Evolutionary conservation across 2,888 invertebrate species (phyloP), one percentile per base, ranked within the genome.

Genomic region (Andricus curvator): DNA sequence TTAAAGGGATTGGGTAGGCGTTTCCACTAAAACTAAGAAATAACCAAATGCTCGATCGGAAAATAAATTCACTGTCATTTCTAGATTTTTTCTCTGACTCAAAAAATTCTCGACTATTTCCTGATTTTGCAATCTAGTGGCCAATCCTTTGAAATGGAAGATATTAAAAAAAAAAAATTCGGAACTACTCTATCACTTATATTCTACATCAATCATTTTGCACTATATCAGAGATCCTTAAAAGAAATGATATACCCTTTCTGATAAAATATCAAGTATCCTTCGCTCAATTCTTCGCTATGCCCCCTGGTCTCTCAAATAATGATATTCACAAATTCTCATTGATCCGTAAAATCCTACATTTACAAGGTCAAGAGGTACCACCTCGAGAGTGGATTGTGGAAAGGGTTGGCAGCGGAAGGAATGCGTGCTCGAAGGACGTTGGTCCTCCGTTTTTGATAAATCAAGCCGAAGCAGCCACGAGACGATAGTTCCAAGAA

Each of bases 391-490:
- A 68, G 51, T 25, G 77, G 44, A 44, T 44, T 44, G 44, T 44
- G 13, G 78, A 70, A 68, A 25, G 79, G 80, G 81, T 79, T 70
- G 78, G 81, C 79, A 79, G 80, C 81, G 78, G 66, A 78, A 78
- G 84, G 84, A 83, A 82, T 83, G 84, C 82, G 84, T 80, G 78
- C 77, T 82, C 84, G 84, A 85, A 83, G 84, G 84, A 85, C 82
- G 81, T 80, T 82, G 84, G 83, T 85, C 82, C 81, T 81, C 84
- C 83, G 83, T 84, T 85, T 83, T 85, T 85, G 85, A 85, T 86
- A 85, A 85, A 86, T 86, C 84, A 85, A 83, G 84, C 81, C 82
- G 82, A 79, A 74, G 82, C 82, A 83, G 78, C 80, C 82, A 80
- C 82, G 82, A 44, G 25, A 80, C 77, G 82, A 82, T 83, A 74